Conservation (phyloP, 2,113 vertebrate species). For the Cochlearius cochlearius region DNA sequence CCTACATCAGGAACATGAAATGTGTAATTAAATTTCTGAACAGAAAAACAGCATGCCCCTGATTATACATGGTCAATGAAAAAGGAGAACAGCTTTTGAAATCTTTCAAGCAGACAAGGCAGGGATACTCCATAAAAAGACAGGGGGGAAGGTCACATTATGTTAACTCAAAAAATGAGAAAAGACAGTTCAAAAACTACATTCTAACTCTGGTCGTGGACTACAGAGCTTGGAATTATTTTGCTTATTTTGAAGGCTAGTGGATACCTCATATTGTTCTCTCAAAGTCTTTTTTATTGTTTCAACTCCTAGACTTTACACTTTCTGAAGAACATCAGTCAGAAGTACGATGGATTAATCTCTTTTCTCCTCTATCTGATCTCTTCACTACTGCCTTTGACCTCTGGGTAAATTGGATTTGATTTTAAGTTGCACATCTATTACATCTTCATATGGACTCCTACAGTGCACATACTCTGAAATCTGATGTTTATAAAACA, state of each 20-base stretch:
- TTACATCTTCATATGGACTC: neutral
- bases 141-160: neutral
- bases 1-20: neutral
- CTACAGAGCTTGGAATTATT: neutral
- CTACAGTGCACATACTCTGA: neutral
- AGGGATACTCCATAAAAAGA: neutral
- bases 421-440: slow-evolving; percentile 20
- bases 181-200: neutral
- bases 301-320: neutral
- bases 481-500: neutral
- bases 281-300: neutral
- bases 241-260: neutral
- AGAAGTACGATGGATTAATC: neutral
- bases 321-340: neutral
- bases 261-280: neutral
- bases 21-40: neutral
- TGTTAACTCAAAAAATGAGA: neutral
- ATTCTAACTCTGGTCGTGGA: neutral
- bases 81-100: neutral
- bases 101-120: neutral
- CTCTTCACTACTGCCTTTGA: neutral
- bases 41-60: neutral
- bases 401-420: slow-evolving; percentile 46
- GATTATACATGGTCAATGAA: neutral
- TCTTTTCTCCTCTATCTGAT: neutral